Evolutionary conservation across 2,113 vertebrate species (phyloP).

Genomic region (Ascaphus truei): DNA sequence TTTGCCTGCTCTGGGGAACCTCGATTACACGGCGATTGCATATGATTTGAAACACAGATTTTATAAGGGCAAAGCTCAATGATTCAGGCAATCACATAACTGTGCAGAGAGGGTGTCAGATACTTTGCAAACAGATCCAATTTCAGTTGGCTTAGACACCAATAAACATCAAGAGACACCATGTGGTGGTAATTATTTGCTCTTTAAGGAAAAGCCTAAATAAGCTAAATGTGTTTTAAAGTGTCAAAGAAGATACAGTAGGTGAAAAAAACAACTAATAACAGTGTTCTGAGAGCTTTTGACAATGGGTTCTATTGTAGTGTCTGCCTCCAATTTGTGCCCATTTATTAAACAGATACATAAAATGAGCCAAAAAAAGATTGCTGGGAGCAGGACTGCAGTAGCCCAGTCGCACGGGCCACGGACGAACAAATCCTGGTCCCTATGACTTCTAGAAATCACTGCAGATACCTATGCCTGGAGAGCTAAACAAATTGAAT

Average conservation of each 20-base stretch:
- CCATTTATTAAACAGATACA: not conserved
- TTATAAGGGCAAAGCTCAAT: constrained; percentile 7
- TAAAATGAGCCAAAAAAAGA: too few relatives aligned
- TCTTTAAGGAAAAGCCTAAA: not conserved
- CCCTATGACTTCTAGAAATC: too few relatives aligned
- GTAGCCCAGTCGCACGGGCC: too few relatives aligned
- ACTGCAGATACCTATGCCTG: too few relatives aligned
- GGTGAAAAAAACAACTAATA: not conserved
- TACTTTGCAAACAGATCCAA: not conserved
- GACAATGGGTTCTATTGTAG: not conserved
- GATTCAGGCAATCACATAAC: constrained; percentile 1
- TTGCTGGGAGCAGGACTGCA: too few relatives aligned
- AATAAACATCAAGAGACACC: not conserved
- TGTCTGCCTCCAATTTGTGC: not conserved
- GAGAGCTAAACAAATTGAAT: too few relatives aligned
- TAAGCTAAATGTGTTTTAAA: too few relatives aligned
- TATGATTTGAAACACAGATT: not conserved
- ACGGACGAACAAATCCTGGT: too few relatives aligned
- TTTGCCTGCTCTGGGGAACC: not conserved
- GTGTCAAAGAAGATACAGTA: not conserved
- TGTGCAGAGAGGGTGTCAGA: not conserved
- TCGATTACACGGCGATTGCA: constrained; percentile 4
- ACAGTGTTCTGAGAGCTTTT: not conserved
- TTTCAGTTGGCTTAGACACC: not conserved
- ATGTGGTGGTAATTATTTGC: not conserved